Evolutionary conservation across 2,888 invertebrate species (phyloP).

Genomic region (Clostera curtula): DNA sequence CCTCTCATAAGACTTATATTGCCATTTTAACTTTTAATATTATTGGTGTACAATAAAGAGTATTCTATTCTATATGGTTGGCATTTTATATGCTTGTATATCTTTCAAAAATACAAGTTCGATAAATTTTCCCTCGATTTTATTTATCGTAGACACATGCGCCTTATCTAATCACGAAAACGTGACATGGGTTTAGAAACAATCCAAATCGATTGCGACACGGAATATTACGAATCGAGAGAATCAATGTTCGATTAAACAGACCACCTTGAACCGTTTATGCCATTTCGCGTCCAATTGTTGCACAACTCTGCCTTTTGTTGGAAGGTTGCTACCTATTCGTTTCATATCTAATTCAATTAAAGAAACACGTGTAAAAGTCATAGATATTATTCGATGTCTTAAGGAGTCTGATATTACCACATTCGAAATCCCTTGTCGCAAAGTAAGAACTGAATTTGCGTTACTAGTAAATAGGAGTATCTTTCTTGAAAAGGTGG

Average conservation of each 20-base stretch:
- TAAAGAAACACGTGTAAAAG: constrained; percentile 62
- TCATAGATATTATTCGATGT: constrained; percentile 44
- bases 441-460: too few species aligned
- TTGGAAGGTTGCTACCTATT: constrained; percentile 36
- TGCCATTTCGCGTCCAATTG: constrained; percentile 30
- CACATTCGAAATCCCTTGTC: too few species aligned
- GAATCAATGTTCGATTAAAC: constrained; percentile 30
- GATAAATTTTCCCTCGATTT: too few species aligned
- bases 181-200: constrained; percentile 32
- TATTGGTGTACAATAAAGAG: too few species aligned
- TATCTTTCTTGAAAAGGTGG: too few species aligned
- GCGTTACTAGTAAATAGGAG: too few species aligned
- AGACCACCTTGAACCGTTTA: constrained; percentile 55
- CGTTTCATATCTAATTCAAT: constrained; percentile 53
- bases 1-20: too few species aligned
- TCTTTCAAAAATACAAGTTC: too few species aligned
- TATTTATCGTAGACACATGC: constrained; percentile 24
- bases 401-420: too few species aligned
- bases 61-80: too few species aligned
- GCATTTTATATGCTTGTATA: too few species aligned
- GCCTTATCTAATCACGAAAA: constrained; percentile 33
- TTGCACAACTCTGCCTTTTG: constrained; percentile 33
- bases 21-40: too few species aligned
- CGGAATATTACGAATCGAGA: constrained; percentile 35
- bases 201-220: constrained; percentile 34